Conservation (phyloP, 2,797 vertebrate genomes). For the Trachurus trachurus region DNA sequence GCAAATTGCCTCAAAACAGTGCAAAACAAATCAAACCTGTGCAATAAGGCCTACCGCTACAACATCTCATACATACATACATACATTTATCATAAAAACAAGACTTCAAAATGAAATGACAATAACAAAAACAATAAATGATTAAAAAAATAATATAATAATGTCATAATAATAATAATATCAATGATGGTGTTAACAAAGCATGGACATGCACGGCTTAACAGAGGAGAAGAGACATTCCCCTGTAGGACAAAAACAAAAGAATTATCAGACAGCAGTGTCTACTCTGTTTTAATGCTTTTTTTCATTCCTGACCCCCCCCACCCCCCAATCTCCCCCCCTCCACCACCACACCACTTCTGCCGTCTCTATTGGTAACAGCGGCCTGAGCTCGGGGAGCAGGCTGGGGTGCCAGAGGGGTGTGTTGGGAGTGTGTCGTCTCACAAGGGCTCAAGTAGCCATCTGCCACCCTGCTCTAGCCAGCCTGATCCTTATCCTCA, state of each 20-base stretch:
- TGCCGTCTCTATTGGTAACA: slow-evolving; percentile 36
- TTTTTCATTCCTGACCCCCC: slow-evolving; percentile 48
- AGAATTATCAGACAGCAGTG: slow-evolving; percentile 68
- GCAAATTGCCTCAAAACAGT: slow-evolving; percentile 82
- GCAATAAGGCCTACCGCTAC: slow-evolving; percentile 83
- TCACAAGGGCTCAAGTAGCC: slow-evolving; percentile 88
- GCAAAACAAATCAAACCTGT: slow-evolving; percentile 87
- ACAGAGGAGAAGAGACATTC: slow-evolving; percentile 65
- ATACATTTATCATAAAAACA: slow-evolving; percentile 59
- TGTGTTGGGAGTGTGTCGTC: slow-evolving; percentile 76
- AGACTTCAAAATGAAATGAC: slow-evolving; percentile 64
- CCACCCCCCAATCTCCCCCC: too few species aligned
- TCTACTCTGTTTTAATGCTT: slow-evolving; percentile 60
- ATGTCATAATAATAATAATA: slow-evolving; percentile 15
- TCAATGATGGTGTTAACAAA: slow-evolving; percentile 58
- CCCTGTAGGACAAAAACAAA: slow-evolving; percentile 73
- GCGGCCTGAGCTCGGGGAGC: slow-evolving; percentile 74
- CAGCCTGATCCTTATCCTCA: slow-evolving; percentile 84
- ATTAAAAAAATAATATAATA: slow-evolving; percentile 59
- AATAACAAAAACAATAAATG: slow-evolving; percentile 68
- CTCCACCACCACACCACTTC: slow-evolving; percentile 13
- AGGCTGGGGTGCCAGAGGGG: slow-evolving; percentile 60
- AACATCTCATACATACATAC: slow-evolving; percentile 56
- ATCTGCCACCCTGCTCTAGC: slow-evolving; percentile 91
- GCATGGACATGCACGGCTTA: slow-evolving; percentile 69